Percentiles rank a stretch among this genome's conserved stretches.
These are phyloP conservation scores for Telmatochromis brachygnathus DNA, from an alignment of 2,113 vertebrate species.

Conservation along the genomic window DNA sequence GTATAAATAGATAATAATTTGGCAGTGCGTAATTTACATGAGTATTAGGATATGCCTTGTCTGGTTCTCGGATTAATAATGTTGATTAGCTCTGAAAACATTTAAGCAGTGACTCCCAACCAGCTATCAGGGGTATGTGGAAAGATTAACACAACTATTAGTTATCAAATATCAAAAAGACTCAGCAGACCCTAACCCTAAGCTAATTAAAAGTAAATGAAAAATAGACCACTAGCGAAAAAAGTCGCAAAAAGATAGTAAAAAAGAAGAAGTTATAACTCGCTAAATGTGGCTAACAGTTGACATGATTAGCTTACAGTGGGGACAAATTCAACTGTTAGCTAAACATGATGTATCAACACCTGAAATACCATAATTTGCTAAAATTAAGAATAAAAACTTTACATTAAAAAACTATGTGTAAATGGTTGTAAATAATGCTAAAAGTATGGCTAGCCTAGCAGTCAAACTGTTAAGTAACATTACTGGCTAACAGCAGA, in stretches of 20 bases:
- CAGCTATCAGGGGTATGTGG: background rate
- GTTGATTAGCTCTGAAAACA: background rate
- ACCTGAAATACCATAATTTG: accelerated
- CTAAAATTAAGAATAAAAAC: background rate
- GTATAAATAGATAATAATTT: background rate
- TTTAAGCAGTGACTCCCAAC: background rate
- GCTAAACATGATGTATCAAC: background rate
- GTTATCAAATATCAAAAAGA: background rate
- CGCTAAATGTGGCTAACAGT: accelerated
- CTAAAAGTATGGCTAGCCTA: background rate
- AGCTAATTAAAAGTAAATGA: background rate
- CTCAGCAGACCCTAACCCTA: background rate
- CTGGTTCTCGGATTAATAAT: background rate
- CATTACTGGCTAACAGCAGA: background rate
- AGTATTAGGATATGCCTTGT: background rate
- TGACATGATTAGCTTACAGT: background rate
- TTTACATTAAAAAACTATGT: background rate
- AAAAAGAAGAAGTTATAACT: background rate
- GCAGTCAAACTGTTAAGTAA: background rate
- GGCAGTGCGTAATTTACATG: background rate
- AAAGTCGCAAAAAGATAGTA: background rate
- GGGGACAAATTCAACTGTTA: background rate
- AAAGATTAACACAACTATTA: background rate
- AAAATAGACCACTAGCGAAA: background rate
- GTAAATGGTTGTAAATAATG: background rate